phyloP scores from a whole-genome alignment of 2,113 vertebrate species.

The Anarhynchus alexandrinus region DNA sequence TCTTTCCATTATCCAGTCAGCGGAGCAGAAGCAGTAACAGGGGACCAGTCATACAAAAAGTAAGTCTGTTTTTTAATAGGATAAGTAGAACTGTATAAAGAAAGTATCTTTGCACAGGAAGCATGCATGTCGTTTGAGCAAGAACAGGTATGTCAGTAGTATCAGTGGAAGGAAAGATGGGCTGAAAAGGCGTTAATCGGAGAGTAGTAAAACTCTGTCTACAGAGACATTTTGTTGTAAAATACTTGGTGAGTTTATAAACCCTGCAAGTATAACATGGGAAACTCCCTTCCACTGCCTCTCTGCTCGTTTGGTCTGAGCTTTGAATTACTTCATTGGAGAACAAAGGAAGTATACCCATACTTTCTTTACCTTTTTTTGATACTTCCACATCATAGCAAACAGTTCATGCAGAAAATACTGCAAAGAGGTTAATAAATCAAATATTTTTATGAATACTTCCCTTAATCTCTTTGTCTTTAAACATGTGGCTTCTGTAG shows the following conservation, averaged over 20 bases:
- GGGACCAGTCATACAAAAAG: constrained; percentile 82
- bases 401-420: background rate
- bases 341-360: background rate
- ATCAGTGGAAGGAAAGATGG: background rate
- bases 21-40: constrained; percentile 82
- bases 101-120: background rate
- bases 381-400: background rate
- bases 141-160: background rate
- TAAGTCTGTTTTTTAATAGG: constrained; percentile 50
- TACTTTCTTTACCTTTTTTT: background rate
- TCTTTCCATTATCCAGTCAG: constrained; percentile 79
- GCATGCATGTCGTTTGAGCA: background rate
- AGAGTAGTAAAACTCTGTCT: background rate
- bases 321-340: background rate
- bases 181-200: background rate
- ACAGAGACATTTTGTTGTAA: background rate
- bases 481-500: background rate
- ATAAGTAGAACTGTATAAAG: background rate
- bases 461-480: background rate
- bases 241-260: background rate
- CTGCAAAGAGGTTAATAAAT: background rate
- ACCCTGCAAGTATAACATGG: background rate
- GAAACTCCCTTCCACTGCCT: background rate
- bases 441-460: background rate
- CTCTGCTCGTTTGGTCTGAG: background rate